Percentiles rank a stretch among this genome's conserved stretches.
Conservation (phyloP, 2,113 vertebrate genomes). For the Alligator mississippiensis region DNA sequence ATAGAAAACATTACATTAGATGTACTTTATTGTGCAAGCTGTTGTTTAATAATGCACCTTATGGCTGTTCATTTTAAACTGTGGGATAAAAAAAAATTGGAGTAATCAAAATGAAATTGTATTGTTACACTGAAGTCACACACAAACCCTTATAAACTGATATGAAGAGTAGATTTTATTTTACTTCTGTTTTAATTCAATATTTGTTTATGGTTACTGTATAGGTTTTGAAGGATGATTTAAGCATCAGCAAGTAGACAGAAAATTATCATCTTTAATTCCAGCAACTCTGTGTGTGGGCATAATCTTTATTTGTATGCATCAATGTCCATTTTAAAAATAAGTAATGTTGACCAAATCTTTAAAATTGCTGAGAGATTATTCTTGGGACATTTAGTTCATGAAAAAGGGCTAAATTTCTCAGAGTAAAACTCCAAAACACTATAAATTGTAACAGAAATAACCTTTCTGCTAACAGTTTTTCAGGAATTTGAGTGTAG, state of each 20-base stretch:
- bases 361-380: neutral
- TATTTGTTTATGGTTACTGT: constrained; percentile 32
- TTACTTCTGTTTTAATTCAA: constrained; percentile 60
- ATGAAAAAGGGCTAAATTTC: neutral
- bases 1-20: neutral
- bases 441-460: neutral
- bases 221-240: constrained; percentile 19
- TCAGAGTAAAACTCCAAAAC: neutral
- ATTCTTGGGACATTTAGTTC: neutral
- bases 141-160: neutral
- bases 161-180: constrained; percentile 43
- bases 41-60: neutral
- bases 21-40: neutral
- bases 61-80: neutral
- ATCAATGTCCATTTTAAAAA: neutral
- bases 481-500: too few species aligned
- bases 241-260: constrained; percentile 13
- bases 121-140: neutral
- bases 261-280: neutral
- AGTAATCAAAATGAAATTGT: neutral
- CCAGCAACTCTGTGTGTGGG: neutral
- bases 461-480: too few species aligned
- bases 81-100: neutral
- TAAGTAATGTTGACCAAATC: neutral
- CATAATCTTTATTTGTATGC: neutral